Evolutionary conservation across 1,140 invertebrate species (phyloP), one percentile per base, ranked within the genome.

Genomic region (Euborellia annulipes): DNA sequence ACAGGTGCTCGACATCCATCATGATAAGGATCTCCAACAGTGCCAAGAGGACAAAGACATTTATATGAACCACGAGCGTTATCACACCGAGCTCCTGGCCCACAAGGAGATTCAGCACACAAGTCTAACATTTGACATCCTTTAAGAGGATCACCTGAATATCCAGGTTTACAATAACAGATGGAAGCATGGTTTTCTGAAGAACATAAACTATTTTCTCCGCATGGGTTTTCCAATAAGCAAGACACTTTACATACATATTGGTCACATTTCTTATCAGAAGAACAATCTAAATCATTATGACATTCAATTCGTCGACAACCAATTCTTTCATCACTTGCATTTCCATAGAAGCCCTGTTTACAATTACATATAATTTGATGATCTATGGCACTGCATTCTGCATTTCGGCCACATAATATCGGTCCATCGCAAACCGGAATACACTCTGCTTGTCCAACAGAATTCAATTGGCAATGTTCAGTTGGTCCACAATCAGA

Each of bases 111-210:
- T 50, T 73, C 71, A 11, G 70, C 66, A 58, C 88, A 92, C 54
- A 79, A 85, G 61, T 91, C 81, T 36, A 90, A 79, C 20, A 79
- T 62, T 36, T 68, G 60, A 56, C 87, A 92, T 13, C 75, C 77
- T 23, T 57, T 64, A 9, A 71, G 58, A 2, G 84, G 73, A 64
- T 87, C 74, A 9, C 85, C 85, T 8, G 82, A 85, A 55, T 78
- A 89, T 1, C 86, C 86, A 13, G 85, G 83, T 59, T 85, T 83
- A 60, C 86, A 91, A 52, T 80, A 77, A 55, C 86, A 91, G 1
- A 74, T 58, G 55, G 76, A 75, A 49, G 68, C 66, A 55, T 88
- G 84, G 53, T 76, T 75, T 59, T 86, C 78, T 1, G 82, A 79
- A 16, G 83, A 78, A 59, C 85, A 90, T 16, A 90, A 64, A 0